phyloP scores from a whole-genome alignment of 2,888 invertebrate genomes.

The Barypeithes pellucidus region DNA sequence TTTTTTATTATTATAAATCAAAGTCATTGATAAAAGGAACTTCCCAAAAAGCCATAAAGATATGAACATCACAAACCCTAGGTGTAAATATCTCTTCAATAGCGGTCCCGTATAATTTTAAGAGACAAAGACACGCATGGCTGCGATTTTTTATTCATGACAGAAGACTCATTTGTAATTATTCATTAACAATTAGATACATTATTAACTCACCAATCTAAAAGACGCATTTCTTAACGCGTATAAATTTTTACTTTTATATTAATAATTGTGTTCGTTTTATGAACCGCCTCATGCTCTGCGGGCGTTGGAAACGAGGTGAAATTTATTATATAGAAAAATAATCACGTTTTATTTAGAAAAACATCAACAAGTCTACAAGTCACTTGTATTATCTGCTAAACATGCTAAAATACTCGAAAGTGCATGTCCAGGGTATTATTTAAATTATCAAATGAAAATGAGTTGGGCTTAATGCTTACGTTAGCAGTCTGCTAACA shows the following conservation, averaged over 20 bases:
- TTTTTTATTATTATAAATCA: too few species aligned
- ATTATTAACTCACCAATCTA: slow-evolving; percentile 44
- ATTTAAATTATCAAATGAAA: slow-evolving; percentile 3
- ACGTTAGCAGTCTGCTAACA: slow-evolving; percentile 5
- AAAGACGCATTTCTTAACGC: slow-evolving; percentile 38
- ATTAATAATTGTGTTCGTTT: slow-evolving; percentile 39
- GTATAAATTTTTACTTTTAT: slow-evolving; percentile 35
- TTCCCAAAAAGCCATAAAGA: neutral
- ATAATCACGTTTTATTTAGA: slow-evolving; percentile 24
- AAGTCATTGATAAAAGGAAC: too few species aligned
- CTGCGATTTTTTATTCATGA: slow-evolving; percentile 23
- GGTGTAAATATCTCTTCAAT: neutral
- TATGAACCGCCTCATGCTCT: slow-evolving; percentile 34
- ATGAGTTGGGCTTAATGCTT: neutral
- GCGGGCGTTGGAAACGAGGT: slow-evolving; percentile 7
- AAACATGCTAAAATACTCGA: slow-evolving; percentile 12
- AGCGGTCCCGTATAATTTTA: neutral
- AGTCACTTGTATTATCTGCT: slow-evolving; percentile 14
- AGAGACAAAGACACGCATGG: slow-evolving; percentile 19
- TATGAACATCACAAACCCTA: neutral
- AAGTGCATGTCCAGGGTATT: neutral
- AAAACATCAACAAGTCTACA: slow-evolving; percentile 11
- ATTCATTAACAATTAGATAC: slow-evolving; percentile 43
- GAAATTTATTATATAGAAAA: slow-evolving; percentile 24
- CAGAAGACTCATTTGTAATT: slow-evolving; percentile 27